Percentiles rank a stretch among this genome's conserved stretches.
Conservation (phyloP, 1,140 invertebrate species). For the Camponotus pennsylvanicus region DNA sequence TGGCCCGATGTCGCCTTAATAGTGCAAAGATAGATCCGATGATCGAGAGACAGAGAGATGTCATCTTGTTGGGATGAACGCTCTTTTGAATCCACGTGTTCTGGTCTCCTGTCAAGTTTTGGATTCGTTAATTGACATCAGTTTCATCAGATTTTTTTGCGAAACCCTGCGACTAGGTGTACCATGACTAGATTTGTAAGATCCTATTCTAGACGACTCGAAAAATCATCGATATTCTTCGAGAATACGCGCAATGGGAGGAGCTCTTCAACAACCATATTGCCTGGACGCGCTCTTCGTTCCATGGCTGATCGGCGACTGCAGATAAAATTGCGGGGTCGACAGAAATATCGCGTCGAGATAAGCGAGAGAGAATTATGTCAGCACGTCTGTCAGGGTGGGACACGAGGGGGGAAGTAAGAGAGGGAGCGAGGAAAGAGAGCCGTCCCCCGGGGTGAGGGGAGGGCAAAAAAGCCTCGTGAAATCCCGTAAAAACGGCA, state of each 20-base stretch:
- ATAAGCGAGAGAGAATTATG: conserved; percentile 63
- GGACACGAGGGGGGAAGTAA: not conserved
- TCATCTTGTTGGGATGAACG: conserved; percentile 52
- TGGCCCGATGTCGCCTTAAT: conserved; percentile 15
- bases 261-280: conserved; percentile 47
- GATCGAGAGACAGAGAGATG: conserved; percentile 50
- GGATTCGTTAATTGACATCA: not conserved
- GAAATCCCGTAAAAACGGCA: conserved; percentile 69
- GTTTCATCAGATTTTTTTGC: conserved; percentile 36
- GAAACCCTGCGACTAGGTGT: conserved; percentile 26
- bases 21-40: conserved; percentile 1
- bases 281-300: conserved; percentile 50
- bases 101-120: conserved; percentile 37
- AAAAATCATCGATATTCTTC: not conserved
- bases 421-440: conserved; percentile 12
- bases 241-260: conserved; percentile 13
- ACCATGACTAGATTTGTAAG: not conserved
- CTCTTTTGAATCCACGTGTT: conserved; percentile 6
- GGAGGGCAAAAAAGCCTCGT: conserved; percentile 65
- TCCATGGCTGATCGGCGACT: conserved; percentile 49
- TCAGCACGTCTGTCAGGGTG: conserved; percentile 8
- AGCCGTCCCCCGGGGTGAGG: not conserved
- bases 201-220: too few relatives aligned
- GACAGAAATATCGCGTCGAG: conserved; percentile 75
- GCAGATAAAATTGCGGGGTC: conserved; percentile 68